Percentiles rank a stretch among this genome's conserved stretches.
These are phyloP conservation scores for Sinocyclocheilus grahami DNA, from an alignment of 2,113 vertebrate genomes.

Conservation along the genomic window DNA sequence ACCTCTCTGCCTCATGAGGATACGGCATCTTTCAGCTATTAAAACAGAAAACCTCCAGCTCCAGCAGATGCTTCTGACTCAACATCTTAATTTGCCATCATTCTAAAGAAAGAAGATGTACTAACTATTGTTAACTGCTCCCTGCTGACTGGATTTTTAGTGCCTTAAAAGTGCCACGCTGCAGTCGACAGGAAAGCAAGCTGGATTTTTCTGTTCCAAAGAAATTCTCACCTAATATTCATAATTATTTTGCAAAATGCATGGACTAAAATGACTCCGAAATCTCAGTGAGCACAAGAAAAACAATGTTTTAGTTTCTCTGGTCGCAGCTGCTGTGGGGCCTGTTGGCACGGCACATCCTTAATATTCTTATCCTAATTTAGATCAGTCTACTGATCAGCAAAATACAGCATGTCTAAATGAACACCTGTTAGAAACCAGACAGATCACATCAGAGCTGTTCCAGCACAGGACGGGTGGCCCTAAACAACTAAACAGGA, in stretches of 20 bases:
- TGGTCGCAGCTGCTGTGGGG: too few relatives aligned
- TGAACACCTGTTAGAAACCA: not conserved
- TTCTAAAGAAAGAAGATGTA: slow-evolving; percentile 20
- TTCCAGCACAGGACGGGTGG: not conserved
- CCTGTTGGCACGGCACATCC: not conserved
- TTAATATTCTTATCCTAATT: not conserved
- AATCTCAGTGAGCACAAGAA: not conserved
- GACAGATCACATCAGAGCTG: not conserved
- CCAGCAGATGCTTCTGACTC: slow-evolving; percentile 2
- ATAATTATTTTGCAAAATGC: not conserved
- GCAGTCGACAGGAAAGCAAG: not conserved
- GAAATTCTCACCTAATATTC: not conserved
- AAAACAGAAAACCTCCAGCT: slow-evolving; percentile 10
- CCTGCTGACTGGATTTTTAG: not conserved
- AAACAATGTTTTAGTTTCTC: too few relatives aligned
- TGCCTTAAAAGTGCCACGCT: not conserved
- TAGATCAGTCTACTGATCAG: not conserved
- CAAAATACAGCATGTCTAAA: slow-evolving; percentile 1
- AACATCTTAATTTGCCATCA: not conserved
- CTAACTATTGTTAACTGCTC: slow-evolving; percentile 3
- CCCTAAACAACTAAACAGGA: not conserved
- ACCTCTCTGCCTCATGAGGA: slow-evolving; percentile 6
- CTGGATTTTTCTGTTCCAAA: not conserved
- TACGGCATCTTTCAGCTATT: not conserved
- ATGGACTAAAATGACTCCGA: not conserved